These are phyloP conservation scores for Macropus fuliginosus DNA, from an alignment of 2,797 vertebrate species.

Conservation along the genomic window DNA sequence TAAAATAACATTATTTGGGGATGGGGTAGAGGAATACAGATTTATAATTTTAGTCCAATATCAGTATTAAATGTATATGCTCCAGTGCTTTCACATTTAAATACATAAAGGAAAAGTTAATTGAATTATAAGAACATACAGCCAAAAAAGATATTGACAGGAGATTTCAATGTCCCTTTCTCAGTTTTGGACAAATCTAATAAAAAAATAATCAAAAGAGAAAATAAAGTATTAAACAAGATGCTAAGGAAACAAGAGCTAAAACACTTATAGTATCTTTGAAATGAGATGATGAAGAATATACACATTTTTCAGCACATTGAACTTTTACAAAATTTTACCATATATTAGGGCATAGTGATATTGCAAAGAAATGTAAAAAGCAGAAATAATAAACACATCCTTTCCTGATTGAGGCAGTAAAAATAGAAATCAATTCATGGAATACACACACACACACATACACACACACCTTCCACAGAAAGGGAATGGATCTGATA, in stretches of 20 bases:
- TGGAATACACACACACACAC: not conserved
- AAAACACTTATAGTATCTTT: not conserved
- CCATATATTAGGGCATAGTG: not conserved
- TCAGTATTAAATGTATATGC: not conserved
- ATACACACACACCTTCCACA: no score
- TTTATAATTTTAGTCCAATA: not conserved
- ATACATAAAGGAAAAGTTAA: not conserved
- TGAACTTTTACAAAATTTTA: not conserved
- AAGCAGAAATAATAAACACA: not conserved
- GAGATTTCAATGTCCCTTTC: not conserved
- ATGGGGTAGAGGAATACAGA: not conserved
- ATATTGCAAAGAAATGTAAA: not conserved
- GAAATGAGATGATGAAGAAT: not conserved
- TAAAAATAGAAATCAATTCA: not conserved
- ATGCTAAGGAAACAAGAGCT: not conserved
- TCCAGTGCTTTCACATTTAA: not conserved
- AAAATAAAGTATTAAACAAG: not conserved
- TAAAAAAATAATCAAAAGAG: not conserved
- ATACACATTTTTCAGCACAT: not conserved
- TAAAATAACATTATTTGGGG: not conserved
- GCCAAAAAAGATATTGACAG: no score
- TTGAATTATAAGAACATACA: not conserved
- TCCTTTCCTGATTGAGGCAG: not conserved
- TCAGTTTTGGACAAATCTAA: not conserved
- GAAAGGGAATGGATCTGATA: no score